Base-by-base conservation (phyloP, 2,888 invertebrate species). In the Acleris emargana region DNA sequence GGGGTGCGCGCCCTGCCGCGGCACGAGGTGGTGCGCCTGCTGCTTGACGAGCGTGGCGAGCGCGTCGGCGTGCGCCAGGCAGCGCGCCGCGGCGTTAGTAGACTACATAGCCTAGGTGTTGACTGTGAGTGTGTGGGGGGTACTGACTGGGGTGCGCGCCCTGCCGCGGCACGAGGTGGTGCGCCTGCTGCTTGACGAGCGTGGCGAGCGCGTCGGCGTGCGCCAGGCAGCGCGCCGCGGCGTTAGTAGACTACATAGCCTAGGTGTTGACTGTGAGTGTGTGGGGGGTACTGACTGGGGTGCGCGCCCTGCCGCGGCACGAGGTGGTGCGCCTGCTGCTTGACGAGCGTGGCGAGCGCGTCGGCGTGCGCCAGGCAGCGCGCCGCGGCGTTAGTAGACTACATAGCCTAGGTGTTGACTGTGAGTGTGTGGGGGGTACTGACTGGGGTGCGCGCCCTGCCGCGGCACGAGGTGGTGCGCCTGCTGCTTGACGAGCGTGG, bases 321-420 rank as follows among this genome's bases (percentile, higher is more conserved):
- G 20, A 94, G 86, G 52, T 93, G 88, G 58, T 93, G 90, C 55
- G 91, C 93, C 72, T 93, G 94, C 62, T 93, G 94, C 51, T 86
- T 83, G 13, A 94, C 93, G 61, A 94, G 91, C 53, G 92, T 93
- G 60, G 93, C 88, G 74, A 93, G 89, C 0, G 94, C 91, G 82
- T 94, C 94, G 20, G 94, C 93, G 82, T 94, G 94, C 54, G 94
- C 93, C 22, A 94, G 81, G 71, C 94, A 94, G n/a, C n/a, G n/a
- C n/a, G n/a, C n/a, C n/a, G n/a, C n/a, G n/a, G n/a, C n/a, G n/a
- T 18, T 49, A 17, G 9, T 20, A 49, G 17, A 11, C 4, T 49
- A 49, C 18, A 49, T 49, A 5, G 20, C 18, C 0, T 28, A 2
- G 32, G 32, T 32, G 7, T 32, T 32, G 2, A 32, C 32, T 32